Base-by-base conservation (phyloP, 1,140 invertebrate species). In the Mamestra configurata region DNA sequence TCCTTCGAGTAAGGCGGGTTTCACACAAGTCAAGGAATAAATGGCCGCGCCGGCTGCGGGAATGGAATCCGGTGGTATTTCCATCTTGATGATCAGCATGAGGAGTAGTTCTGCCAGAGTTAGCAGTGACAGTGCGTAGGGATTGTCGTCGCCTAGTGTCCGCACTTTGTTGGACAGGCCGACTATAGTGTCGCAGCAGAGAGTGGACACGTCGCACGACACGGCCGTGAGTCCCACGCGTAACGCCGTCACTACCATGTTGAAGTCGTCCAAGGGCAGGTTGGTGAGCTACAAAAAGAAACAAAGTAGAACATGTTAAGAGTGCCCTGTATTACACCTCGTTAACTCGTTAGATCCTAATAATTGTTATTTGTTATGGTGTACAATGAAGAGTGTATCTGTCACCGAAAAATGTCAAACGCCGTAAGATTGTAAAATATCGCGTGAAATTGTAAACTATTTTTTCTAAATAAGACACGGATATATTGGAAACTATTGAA, bases 21-120 rank as follows among this genome's bases (percentile, higher is more conserved):
- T 93, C 0, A 95, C 92, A 37, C 93, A 95, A 0, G 92, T 95
- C 6, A 95, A 55, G 0, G 91, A 89, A 78, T 95, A 95, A 31
- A 95, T 95, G 0, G 93, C 93, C 0, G 90, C 92, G 0, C 92
- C 92, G 1, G 93, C 93, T 0, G 93, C 88, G 0, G 93, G 92
- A 2, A 95, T 95, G 0, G 92, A 94, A 46, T 94, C 93, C 0
- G 91, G 90, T 0, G 93, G 92, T 61, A 94, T 93, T 83, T 95
- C 92, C 90, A 93, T 93, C 71, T 94, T 95, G 15, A 95, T 92
- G n/a, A 94, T 94, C 0, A 95, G 71, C 92, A 93, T 94, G 10
- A 95, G 81, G 4, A 95, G 79, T 3, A 95, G 72, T 57, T 94
- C 92, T 0, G 92, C 92, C 10, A 95, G 77, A 0, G 89, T 86